phyloP scores from a whole-genome alignment of 2,797 vertebrate genomes.

The Choloepus didactylus region DNA sequence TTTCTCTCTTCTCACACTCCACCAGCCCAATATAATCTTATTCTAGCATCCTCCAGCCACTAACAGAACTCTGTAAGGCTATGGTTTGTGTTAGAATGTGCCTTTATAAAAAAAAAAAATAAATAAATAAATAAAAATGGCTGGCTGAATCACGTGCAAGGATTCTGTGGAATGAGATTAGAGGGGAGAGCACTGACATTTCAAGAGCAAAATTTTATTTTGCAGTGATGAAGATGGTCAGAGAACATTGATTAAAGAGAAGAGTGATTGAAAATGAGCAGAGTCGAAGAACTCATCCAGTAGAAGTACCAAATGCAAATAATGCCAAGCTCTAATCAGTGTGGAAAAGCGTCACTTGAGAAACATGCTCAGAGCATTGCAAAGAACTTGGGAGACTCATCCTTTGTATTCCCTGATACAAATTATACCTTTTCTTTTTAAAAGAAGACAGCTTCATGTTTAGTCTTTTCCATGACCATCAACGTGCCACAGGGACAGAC shows the following conservation, averaged over 20 bases:
- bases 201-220: conserved; percentile 47
- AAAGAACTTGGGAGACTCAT: neutral
- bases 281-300: neutral
- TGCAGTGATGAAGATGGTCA: neutral
- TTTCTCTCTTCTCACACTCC: neutral
- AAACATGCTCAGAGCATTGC: neutral
- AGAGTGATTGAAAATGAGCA: neutral
- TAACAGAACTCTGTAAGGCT: neutral
- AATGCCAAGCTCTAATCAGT: neutral
- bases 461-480: neutral
- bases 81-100: neutral
- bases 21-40: neutral
- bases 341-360: neutral
- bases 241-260: conserved; percentile 18
- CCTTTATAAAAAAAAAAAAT: too few species aligned
- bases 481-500: neutral
- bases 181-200: neutral
- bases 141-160: neutral
- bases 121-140: too few species aligned
- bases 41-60: neutral
- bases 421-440: neutral
- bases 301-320: neutral
- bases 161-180: conserved; percentile 16
- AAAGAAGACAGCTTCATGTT: neutral
- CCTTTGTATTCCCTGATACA: neutral